Conservation (phyloP, 2,888 invertebrate species). For the Rutpela maculata region DNA sequence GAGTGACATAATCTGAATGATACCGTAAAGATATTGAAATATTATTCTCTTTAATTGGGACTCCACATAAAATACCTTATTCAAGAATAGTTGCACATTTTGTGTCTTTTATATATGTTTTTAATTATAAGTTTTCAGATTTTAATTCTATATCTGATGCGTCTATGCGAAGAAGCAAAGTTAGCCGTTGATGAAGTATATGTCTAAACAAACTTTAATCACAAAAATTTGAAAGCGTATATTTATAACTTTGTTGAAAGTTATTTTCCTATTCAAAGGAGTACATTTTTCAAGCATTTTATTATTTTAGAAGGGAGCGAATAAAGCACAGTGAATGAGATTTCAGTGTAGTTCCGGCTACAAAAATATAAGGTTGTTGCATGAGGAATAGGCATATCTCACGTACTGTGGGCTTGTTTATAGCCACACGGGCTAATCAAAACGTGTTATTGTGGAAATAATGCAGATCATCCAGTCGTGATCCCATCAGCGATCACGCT, state of each 20-base stretch:
- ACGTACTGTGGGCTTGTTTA: constrained; percentile 60
- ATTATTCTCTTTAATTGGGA: too few species aligned
- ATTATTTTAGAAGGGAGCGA: constrained; percentile 23
- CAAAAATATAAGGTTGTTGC: constrained; percentile 49
- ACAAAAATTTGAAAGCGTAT: not conserved
- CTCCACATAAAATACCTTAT: not conserved
- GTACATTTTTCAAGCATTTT: not conserved
- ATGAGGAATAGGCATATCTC: constrained; percentile 59
- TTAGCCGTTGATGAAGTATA: not conserved
- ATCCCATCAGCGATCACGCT: constrained; percentile 57
- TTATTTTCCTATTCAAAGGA: not conserved
- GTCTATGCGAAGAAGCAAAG: not conserved
- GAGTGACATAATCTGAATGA: too few species aligned
- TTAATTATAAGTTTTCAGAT: constrained; percentile 1
- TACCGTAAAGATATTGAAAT: too few species aligned
- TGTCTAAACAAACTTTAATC: constrained; percentile 4
- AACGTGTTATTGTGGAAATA: constrained; percentile 65
- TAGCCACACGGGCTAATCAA: constrained; percentile 59
- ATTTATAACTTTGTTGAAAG: constrained; percentile 7
- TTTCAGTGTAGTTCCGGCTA: constrained; percentile 28
- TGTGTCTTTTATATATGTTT: not conserved
- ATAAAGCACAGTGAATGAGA: constrained; percentile 22
- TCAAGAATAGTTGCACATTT: not conserved
- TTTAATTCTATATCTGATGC: not conserved
- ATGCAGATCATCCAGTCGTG: constrained; percentile 63